Evolutionary conservation across 2,888 invertebrate genomes (phyloP), one percentile per base, ranked within the genome.

Genomic region (Lydus trimaculatus): DNA sequence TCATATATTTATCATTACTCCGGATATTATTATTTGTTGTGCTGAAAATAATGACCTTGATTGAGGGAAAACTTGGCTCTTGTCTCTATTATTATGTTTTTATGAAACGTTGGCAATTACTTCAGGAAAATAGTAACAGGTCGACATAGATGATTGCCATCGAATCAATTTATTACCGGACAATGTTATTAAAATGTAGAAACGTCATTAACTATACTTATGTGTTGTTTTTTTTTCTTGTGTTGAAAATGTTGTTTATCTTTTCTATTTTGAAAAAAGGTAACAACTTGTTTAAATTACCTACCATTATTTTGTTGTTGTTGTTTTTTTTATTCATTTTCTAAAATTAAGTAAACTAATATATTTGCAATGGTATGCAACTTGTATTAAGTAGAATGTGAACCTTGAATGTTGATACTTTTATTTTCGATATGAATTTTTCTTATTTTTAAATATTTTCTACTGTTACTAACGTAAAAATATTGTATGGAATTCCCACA

Each of bases 91-190:
- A 48, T 48, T 48, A 20, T 65, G 66, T 69, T 69, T 66, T 69
- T 31, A 31, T 31, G 31, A 69, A 65, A 69, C 65, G 63, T 73
- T 73, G 73, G 73, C 73, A 73, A 66, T 72, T 66, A 64, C 58
- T 70, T 61, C 63, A 70, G 70, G 73, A 73, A 73, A 71, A 70
- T 63, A 63, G 58, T 62, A 65, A 63, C 63, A 61, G 20, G 48
- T 48, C 48, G 20, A 48, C 20, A 56, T 5, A 56, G 56, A 56
- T 56, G 25, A 56, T 56, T 25, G 25, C 25, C 23, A 25, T 56
- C 13, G 25, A 25, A 23, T 15, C 5, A 25, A 56, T 56, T 56
- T 56, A 56, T 56, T 56, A 23, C 25, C 23, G 15, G 56, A 56
- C 56, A 56, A 52, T 11, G 5, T 52, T 52, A 52, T 52, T 3